Conservation (phyloP, 2,888 invertebrate species). For the Agrochola lychnidis region DNA sequence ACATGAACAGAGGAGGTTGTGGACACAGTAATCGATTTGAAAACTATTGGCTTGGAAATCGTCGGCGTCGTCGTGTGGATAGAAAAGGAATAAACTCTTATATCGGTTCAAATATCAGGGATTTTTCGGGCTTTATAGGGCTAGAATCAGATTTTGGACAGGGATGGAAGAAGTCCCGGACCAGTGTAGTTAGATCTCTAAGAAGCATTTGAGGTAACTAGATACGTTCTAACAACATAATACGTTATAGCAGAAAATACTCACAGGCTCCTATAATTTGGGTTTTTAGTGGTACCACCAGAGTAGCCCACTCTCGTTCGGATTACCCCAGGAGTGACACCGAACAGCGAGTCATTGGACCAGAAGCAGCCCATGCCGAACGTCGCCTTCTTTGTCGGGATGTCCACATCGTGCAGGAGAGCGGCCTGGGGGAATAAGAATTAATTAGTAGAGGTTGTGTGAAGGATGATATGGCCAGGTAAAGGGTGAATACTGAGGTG, state of each 20-base stretch:
- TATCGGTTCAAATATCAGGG: background rate
- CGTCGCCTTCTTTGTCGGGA: slow-evolving; percentile 93
- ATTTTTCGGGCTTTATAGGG: background rate
- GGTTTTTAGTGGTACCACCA: slow-evolving; percentile 95
- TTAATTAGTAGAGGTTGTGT: background rate
- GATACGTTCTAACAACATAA: background rate
- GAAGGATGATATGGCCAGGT: background rate
- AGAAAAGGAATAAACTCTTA: background rate
- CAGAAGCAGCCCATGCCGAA: slow-evolving; percentile 99
- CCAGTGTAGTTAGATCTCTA: background rate
- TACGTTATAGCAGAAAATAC: slow-evolving; percentile 71
- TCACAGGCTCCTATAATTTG: slow-evolving; percentile 96
- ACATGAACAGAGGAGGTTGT: background rate
- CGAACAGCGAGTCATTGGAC: slow-evolving; percentile 96
- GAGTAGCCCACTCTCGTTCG: slow-evolving; percentile 98
- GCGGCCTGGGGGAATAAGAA: slow-evolving; percentile 73
- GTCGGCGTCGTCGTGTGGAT: background rate
- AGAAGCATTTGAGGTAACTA: background rate
- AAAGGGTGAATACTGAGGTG: background rate
- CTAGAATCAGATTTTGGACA: background rate
- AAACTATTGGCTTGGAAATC: background rate
- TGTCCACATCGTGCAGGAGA: slow-evolving; percentile 92
- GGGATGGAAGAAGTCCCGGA: background rate
- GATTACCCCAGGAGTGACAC: slow-evolving; percentile 93
- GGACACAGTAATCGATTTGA: slow-evolving; percentile 1